Evolutionary conservation across 1,140 invertebrate species (phyloP).

Genomic region (Paraescarpia echinospica): DNA sequence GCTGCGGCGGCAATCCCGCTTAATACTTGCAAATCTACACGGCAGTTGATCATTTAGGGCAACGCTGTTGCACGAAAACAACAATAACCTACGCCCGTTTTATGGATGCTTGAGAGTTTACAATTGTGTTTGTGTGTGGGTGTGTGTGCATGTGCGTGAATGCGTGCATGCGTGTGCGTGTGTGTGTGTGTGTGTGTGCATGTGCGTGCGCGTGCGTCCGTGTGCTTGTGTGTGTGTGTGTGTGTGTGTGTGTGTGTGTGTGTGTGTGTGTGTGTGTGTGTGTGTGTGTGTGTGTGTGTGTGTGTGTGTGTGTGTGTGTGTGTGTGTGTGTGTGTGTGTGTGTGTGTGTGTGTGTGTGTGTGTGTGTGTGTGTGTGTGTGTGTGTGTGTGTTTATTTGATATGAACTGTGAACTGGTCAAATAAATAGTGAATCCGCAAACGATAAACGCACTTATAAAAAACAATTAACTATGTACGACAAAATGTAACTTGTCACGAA

Average conservation of each 20-base stretch:
- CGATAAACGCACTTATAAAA: no score
- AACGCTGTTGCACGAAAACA: neutral
- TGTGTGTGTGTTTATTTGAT: neutral
- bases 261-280: neutral
- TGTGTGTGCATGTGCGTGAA: neutral
- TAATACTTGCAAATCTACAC: neutral
- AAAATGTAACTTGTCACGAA: no score
- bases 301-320: neutral
- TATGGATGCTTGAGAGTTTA: neutral
- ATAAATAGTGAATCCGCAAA: no score
- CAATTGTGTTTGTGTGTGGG: neutral
- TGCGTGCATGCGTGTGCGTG: neutral
- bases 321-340: neutral
- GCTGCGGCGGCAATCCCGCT: neutral
- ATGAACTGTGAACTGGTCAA: no score
- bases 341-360: neutral
- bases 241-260: neutral
- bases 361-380: neutral
- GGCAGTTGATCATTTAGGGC: neutral
- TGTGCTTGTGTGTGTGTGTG: neutral
- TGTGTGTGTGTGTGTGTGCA: neutral
- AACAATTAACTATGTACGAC: no score
- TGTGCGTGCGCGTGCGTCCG: neutral
- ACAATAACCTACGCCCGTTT: neutral
- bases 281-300: neutral